A percentile compares a stretch with the other conserved stretches of the same genome.
These are phyloP conservation scores for Hemithea aestivaria DNA, from an alignment of 2,888 invertebrate genomes.

Conservation along the genomic window DNA sequence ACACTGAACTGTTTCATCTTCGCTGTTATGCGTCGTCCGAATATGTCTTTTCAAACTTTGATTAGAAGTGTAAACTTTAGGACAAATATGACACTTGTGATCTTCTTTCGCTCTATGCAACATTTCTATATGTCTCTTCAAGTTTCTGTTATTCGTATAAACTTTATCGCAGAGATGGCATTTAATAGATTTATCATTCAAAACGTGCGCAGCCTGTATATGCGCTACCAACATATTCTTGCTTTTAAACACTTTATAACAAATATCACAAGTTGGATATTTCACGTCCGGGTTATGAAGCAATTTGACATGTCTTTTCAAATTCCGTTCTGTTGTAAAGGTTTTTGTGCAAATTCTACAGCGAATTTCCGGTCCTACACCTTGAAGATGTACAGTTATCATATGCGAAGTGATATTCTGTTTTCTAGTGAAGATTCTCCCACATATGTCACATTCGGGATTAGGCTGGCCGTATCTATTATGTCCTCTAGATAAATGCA, in stretches of 20 bases:
- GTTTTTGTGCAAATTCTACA: conserved; percentile 49
- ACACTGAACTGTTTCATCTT: conserved; percentile 28
- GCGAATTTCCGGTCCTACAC: conserved; percentile 37
- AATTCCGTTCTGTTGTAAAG: conserved; percentile 53
- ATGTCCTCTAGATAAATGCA: conserved; percentile 52
- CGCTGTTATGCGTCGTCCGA: conserved; percentile 37
- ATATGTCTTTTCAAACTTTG: conserved; percentile 53
- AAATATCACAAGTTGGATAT: conserved; percentile 52
- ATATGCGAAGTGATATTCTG: conserved; percentile 64
- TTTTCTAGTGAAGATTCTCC: conserved; percentile 57
- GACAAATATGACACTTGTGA: conserved; percentile 52
- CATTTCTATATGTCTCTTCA: conserved; percentile 56
- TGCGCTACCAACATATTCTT: conserved; percentile 50
- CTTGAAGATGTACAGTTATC: conserved; percentile 56
- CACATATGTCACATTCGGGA: conserved; percentile 64
- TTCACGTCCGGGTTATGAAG: conserved; percentile 50
- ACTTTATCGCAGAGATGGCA: conserved; percentile 52
- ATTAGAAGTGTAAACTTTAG: conserved; percentile 58
- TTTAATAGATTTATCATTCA: conserved; percentile 32
- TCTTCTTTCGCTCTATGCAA: conserved; percentile 49
- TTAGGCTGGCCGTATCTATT: conserved; percentile 46
- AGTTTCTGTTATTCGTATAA: conserved; percentile 51
- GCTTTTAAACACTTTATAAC: conserved; percentile 49
- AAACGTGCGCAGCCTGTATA: conserved; percentile 43
- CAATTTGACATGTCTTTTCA: conserved; percentile 53